A percentile compares a stretch with the other conserved stretches of the same genome.
Evolutionary conservation across 2,888 invertebrate species (phyloP).

Genomic region (Odontocerum albicorne): DNA sequence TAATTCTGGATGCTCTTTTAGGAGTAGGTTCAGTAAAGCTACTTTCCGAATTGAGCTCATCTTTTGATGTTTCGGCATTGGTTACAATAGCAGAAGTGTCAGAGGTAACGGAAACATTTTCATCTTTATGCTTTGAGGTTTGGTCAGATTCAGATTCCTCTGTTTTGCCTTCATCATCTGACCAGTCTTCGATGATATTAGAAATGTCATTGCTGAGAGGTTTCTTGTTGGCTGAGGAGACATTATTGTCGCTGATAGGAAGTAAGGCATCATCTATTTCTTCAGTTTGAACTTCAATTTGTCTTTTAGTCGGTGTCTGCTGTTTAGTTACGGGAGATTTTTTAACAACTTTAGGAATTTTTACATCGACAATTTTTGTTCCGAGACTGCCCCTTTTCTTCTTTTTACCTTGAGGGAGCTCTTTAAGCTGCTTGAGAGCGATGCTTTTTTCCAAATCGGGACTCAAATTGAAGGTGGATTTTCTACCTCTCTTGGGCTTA

Average conservation of each 20-base stretch:
- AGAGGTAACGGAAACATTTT: not conserved
- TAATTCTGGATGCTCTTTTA: conserved; percentile 56
- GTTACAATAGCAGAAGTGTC: not conserved
- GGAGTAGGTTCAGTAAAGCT: conserved; percentile 16
- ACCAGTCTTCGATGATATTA: conserved; percentile 29
- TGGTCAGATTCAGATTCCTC: not conserved
- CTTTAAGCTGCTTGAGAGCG: conserved; percentile 31
- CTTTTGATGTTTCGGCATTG: conserved; percentile 1
- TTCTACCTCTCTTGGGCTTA: not conserved
- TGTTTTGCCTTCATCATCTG: conserved; percentile 24
- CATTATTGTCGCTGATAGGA: conserved; percentile 10
- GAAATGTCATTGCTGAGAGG: conserved; percentile 20
- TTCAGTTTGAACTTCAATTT: not conserved
- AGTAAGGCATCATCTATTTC: not conserved
- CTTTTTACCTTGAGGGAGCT: conserved; percentile 14
- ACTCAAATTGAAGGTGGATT: conserved; percentile 6
- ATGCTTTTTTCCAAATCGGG: conserved; percentile 19
- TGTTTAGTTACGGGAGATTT: not conserved
- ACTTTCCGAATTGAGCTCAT: not conserved
- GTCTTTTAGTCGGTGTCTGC: not conserved
- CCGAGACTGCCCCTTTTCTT: not conserved
- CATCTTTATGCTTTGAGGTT: not conserved
- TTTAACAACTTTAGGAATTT: conserved; percentile 24
- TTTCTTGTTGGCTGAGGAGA: conserved; percentile 9
- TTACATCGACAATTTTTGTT: conserved; percentile 18